These are phyloP conservation scores for Atethmia centrago DNA, from an alignment of 2,888 invertebrate genomes.

Conservation along the genomic window DNA sequence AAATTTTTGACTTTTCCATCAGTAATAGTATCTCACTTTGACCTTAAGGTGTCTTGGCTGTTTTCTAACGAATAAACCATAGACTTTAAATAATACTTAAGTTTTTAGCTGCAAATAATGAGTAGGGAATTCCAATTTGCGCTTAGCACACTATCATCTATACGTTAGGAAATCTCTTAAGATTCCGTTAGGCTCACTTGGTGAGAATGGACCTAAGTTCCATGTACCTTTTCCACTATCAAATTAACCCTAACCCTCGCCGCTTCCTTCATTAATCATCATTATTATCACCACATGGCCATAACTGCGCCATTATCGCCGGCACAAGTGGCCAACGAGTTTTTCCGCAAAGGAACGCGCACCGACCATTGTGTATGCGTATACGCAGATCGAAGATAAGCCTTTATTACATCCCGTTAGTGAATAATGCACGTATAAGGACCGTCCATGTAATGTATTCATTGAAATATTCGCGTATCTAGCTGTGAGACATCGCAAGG, in stretches of 20 bases:
- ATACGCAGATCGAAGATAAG: slow-evolving; percentile 66
- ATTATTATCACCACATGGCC: slow-evolving; percentile 46
- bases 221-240: slow-evolving; percentile 3
- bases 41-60: no score
- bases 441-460: slow-evolving; percentile 61
- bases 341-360: slow-evolving; percentile 55
- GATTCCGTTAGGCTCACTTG: slow-evolving; percentile 2
- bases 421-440: slow-evolving; percentile 66
- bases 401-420: slow-evolving; percentile 70
- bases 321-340: slow-evolving; percentile 46
- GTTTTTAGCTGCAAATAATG: neutral
- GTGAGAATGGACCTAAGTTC: slow-evolving; percentile 13
- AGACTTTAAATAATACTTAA: no score
- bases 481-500: slow-evolving; percentile 47
- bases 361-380: slow-evolving; percentile 62
- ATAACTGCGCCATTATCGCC: slow-evolving; percentile 48
- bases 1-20: no score
- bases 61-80: no score
- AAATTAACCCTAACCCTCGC: slow-evolving; percentile 31
- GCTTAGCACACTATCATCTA: neutral
- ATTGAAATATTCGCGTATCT: slow-evolving; percentile 65
- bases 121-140: neutral
- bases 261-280: slow-evolving; percentile 47
- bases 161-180: neutral
- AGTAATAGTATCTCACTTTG: no score